These are phyloP conservation scores for Ormyrus labotus DNA, from an alignment of 2,888 invertebrate genomes.

Conservation along the genomic window DNA sequence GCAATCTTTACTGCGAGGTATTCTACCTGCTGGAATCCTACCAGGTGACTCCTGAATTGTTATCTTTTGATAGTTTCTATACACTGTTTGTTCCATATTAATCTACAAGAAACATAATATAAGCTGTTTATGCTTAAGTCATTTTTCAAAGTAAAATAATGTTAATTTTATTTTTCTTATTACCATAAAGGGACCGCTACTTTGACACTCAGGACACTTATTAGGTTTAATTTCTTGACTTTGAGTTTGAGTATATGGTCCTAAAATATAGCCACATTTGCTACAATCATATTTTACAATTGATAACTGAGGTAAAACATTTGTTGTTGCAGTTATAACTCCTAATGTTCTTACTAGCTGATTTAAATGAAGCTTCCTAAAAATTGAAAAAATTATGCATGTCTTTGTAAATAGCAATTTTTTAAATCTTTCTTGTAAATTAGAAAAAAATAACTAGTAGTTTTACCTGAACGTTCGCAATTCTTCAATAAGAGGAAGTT, in stretches of 20 bases:
- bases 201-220: constrained; percentile 98
- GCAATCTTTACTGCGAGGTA: constrained; percentile 98
- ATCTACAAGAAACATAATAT: constrained; percentile 79
- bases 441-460: constrained; percentile 15
- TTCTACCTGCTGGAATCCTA: constrained; percentile 96
- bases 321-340: constrained; percentile 97
- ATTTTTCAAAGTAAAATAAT: constrained; percentile 17
- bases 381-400: constrained; percentile 42
- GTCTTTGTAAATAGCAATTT: no score
- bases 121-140: not conserved
- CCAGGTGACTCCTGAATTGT: constrained; percentile 99
- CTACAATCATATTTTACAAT: constrained; percentile 98
- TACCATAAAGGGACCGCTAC: constrained; percentile 94
- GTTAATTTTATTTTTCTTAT: constrained; percentile 60
- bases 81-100: constrained; percentile 99
- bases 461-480: constrained; percentile 88
- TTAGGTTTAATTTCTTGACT: constrained; percentile 96
- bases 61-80: constrained; percentile 98
- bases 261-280: constrained; percentile 95
- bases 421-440: not conserved
- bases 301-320: constrained; percentile 95
- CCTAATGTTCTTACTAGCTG: constrained; percentile 95
- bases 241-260: constrained; percentile 97
- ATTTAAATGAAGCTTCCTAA: constrained; percentile 90
- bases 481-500: constrained; percentile 96